These are phyloP conservation scores for Salvelinus sp. DNA, from an alignment of 2,113 vertebrate species.

Conservation along the genomic window DNA sequence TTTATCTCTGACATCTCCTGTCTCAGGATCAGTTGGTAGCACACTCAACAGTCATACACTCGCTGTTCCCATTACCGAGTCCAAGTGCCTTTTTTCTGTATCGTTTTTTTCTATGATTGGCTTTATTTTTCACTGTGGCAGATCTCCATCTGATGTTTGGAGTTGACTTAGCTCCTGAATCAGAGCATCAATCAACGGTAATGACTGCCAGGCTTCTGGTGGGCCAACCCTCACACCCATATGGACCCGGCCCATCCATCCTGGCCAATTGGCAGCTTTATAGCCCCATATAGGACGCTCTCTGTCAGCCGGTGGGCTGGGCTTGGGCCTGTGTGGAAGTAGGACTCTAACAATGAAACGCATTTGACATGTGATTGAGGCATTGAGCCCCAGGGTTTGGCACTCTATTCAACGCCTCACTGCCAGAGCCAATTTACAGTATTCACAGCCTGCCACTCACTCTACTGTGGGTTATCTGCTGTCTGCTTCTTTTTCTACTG, in stretches of 20 bases:
- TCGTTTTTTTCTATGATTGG: neutral
- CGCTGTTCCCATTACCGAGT: neutral
- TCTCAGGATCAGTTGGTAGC: neutral
- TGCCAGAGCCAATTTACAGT: constrained; percentile 41
- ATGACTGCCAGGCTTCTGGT: constrained; percentile 41
- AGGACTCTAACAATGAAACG: constrained; percentile 21
- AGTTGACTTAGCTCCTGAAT: constrained; percentile 24
- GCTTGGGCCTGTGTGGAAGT: constrained; percentile 16
- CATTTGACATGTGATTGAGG: constrained; percentile 45
- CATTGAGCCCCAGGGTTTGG: constrained; percentile 24
- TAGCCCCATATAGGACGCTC: constrained; percentile 32
- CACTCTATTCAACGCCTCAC: constrained; percentile 19
- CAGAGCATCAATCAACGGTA: constrained; percentile 51
- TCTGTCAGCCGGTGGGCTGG: constrained; percentile 19
- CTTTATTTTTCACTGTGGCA: neutral
- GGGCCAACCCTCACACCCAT: constrained; percentile 33
- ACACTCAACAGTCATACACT: neutral
- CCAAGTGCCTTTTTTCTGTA: neutral
- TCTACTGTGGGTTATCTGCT: constrained; percentile 13
- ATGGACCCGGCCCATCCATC: constrained; percentile 48
- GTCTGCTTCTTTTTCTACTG: constrained; percentile 6
- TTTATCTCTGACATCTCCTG: neutral
- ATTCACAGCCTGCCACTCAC: constrained; percentile 7
- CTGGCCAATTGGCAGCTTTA: constrained; percentile 66
- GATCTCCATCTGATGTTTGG: neutral